Evolutionary conservation across 2,113 vertebrate genomes (phyloP), one percentile per base, ranked within the genome.

Genomic region (Rhegmatorhina hoffmannsi): DNA sequence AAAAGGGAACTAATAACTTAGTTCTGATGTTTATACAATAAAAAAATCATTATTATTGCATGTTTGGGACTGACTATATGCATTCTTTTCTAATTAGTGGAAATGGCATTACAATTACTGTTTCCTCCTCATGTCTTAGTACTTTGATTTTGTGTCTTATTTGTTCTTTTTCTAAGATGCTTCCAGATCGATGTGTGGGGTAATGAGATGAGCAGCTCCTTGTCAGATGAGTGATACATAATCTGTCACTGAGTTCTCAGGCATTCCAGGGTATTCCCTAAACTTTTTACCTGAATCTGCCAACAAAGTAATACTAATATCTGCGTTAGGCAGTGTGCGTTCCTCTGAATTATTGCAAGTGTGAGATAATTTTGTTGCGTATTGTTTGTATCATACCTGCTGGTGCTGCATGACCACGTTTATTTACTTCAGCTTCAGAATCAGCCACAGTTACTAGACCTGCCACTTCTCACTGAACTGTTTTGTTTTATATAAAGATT

Each of bases 61-160:
- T 96, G 44, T 60, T 89, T 94, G 90, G 52, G 72, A 90, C 38
- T 89, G 83, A 63, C 76, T 92, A 4, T 84, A 75, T 78, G 47
- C 73, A 79, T 87, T 96, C 55, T 93, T 95, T 95, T 84, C 89
- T 87, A 78, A 93, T 94, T 93, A 93, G 83, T 81, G 53, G 31
- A 89, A 88, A 63, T 70, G 64, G 36, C 15, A 4, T 44, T 89
- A 60, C 84, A 38, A 84, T 91, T 85, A 15, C 31, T 89, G 16
- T 79, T 94, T 93, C 40, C 44, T 77, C 90, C 36, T 91, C 62
- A 49, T 94, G 62, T 50, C 34, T 84, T 47, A 52, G 29, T 70
- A 38, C 46, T 75, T 80, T 47, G 79, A 66, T 87, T 73, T 76
- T 9, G 14, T 70, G 40, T 40, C 29, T 52, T 87, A 26, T 49